phyloP scores from a whole-genome alignment of 2,113 vertebrate species.

The Callorhinus ursinus region DNA sequence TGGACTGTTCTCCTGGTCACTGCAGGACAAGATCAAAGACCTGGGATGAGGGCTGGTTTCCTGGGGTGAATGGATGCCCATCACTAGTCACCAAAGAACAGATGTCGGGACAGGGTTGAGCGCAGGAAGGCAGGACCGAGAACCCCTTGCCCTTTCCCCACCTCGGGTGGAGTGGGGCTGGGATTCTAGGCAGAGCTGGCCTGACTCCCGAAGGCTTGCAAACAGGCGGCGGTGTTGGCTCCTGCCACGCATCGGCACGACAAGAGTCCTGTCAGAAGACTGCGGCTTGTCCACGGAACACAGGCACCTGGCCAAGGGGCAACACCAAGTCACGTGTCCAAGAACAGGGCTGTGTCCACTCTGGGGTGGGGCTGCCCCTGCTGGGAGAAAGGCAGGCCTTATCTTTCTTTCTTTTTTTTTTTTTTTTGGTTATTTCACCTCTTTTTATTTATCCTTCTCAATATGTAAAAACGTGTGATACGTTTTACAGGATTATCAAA shows the following conservation, averaged over 20 bases:
- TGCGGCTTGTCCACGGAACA: too few relatives aligned
- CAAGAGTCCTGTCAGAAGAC: neutral
- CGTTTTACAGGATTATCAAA: neutral
- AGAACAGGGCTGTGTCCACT: neutral
- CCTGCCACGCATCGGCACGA: neutral
- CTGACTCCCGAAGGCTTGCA: neutral
- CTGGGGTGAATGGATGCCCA: neutral
- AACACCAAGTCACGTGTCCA: neutral
- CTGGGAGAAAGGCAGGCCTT: neutral
- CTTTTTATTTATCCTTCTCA: neutral
- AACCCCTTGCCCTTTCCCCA: neutral
- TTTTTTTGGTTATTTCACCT: neutral
- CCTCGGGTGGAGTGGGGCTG: neutral
- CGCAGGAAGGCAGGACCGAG: neutral
- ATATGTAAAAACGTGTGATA: neutral
- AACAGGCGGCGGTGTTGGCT: neutral
- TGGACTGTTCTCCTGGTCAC: neutral
- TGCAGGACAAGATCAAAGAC: neutral
- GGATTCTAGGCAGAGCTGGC: neutral
- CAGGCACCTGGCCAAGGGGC: too few relatives aligned
- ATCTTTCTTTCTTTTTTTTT: neutral
- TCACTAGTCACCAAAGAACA: neutral
- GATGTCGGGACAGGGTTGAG: neutral
- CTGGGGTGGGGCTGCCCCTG: neutral
- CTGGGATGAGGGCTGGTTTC: neutral